Base-by-base conservation (phyloP, 2,888 invertebrate species). In the Caenorhabditis sulstoni region DNA sequence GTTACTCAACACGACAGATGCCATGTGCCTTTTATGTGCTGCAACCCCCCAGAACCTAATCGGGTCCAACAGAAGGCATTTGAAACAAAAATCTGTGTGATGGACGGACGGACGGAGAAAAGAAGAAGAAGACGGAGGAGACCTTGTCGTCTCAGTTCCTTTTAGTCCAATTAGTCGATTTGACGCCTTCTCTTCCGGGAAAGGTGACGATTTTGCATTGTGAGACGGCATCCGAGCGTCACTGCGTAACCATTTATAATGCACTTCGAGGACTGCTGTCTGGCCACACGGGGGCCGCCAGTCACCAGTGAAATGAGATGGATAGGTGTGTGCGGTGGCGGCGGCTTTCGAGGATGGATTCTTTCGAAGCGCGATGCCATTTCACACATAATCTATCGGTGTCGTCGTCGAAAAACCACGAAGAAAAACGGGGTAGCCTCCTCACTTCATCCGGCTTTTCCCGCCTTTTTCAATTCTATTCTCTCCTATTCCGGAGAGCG, bases 1-100 rank as follows among this genome's bases (percentile, higher is more conserved):
- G 71, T 71, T 71, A 71, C 71, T 29, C 71, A 71, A 70, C 70
- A 52, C 70, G 71, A 71, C 71, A 71, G 71, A 71, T 71, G 71
- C 71, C 62, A 53, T 49, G 22, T 45, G n/a, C 50, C 62, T 71
- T 62, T 71, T 71, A 64, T 71, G 71, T 62, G 20, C 29, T 53
- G 29, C 44, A 14, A 14, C 41, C 45, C 44, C 29, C 22, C 18
- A 20, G 47, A n/a, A 35, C 39, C 22, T 44, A 20, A 18, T 8
- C 58, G 16, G 22, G 5, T 57, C 37, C 35, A 59, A 58, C 61
- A 53, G 29, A 29, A 29, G 29, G 29, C 58, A 45, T 61, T 71
- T 50, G 62, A 71, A 62, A 59, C 59, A 57, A n/a, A 16, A 37
- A 41, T 41, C 41, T 41, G 41, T 29, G n/a, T n/a, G n/a, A n/a